phyloP scores from a whole-genome alignment of 2,888 invertebrate genomes.

The Geophilus truncorum region DNA sequence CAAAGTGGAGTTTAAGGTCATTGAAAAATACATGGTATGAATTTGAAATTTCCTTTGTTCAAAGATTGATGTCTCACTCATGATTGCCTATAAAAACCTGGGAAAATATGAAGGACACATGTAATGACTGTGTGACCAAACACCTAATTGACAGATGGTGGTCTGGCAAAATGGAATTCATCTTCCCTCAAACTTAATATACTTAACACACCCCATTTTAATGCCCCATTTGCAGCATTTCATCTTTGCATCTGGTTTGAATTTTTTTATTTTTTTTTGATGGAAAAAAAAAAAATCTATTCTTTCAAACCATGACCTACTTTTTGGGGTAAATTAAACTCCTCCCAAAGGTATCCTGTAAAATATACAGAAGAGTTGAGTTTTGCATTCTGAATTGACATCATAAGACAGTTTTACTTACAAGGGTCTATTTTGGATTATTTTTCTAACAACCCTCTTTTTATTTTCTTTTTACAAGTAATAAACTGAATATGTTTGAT shows the following conservation, averaged over 20 bases:
- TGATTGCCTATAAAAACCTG: no score
- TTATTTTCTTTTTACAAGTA: background rate
- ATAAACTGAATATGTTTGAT: background rate
- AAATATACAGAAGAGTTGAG: no score
- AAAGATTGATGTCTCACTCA: no score
- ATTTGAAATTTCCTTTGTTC: no score
- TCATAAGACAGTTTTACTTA: no score
- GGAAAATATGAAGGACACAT: background rate
- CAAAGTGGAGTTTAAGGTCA: no score
- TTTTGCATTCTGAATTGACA: no score
- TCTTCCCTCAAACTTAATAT: background rate
- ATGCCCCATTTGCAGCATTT: background rate
- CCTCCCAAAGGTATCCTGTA: background rate
- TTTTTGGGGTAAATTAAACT: background rate
- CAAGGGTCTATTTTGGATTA: background rate
- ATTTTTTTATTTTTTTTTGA: no score
- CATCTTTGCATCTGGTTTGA: background rate
- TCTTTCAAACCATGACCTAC: no score
- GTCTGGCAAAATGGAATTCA: background rate
- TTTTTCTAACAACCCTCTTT: no score
- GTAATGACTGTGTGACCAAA: background rate
- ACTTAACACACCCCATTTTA: background rate
- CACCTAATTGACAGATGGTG: background rate
- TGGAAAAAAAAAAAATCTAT: no score
- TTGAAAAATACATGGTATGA: no score